A percentile compares a stretch with the other conserved stretches of the same genome.
Evolutionary conservation across 1,140 invertebrate genomes (phyloP).

Genomic region (Eupristina koningsbergeri): DNA sequence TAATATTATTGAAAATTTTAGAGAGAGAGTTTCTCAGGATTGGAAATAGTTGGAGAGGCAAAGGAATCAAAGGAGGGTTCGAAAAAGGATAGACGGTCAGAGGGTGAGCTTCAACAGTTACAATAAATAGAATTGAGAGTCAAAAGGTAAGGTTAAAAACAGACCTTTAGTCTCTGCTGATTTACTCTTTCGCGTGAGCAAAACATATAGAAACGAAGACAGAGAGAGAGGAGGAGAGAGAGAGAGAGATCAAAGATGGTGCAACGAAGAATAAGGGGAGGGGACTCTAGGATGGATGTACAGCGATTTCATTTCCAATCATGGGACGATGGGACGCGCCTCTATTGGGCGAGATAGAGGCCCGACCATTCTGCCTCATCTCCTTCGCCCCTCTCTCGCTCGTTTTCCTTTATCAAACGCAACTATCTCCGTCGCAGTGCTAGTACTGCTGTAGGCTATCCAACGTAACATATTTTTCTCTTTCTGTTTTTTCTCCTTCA

Average conservation of each 20-base stretch:
- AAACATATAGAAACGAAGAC: constrained; percentile 46
- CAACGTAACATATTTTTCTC: constrained; percentile 24
- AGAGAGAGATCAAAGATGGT: constrained; percentile 49
- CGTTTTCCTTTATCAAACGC: constrained; percentile 24
- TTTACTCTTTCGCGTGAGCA: constrained; percentile 45
- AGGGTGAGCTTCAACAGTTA: constrained; percentile 23
- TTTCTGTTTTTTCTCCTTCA: constrained; percentile 36
- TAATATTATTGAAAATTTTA: neutral
- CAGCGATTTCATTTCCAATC: constrained; percentile 75
- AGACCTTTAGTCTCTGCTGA: constrained; percentile 1
- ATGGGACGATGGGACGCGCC: constrained; percentile 73
- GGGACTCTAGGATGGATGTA: constrained; percentile 68
- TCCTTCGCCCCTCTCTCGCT: constrained; percentile 51
- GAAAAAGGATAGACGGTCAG: constrained; percentile 56
- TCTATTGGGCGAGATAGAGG: constrained; percentile 71
- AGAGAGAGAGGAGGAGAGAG: constrained; percentile 55
- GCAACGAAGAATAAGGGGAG: constrained; percentile 51
- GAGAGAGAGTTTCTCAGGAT: neutral
- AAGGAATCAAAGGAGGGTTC: neutral
- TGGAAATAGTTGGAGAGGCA: neutral
- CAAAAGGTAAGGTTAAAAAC: constrained; percentile 56
- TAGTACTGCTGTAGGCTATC: constrained; percentile 14
- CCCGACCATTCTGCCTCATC: constrained; percentile 69
- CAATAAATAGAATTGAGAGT: constrained; percentile 55
- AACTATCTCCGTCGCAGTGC: neutral